Evolutionary conservation across 2,888 invertebrate genomes (phyloP), one percentile per base, ranked within the genome.

Genomic region (Dynastes tityus): DNA sequence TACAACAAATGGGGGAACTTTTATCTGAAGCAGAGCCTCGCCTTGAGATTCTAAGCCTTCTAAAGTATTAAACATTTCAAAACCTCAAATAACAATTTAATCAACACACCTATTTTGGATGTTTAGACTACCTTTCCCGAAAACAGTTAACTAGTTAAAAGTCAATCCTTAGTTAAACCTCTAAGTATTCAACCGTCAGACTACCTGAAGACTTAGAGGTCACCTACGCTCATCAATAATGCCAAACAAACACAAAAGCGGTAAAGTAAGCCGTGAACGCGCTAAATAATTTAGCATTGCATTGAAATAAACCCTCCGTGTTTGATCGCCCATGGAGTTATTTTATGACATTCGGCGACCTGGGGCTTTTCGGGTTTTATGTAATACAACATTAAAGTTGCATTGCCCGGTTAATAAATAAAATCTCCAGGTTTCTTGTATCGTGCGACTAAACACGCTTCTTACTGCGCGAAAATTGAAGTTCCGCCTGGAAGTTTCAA

Each of bases 291-390:
- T 68, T 63, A 71, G 1, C 63, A 0, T 51, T 61, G 70, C 77
- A 63, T 63, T 37, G 77, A 27, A 71, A 70, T 71, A 68, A 71
- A 71, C 49, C 70, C 13, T 40, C 27, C 67, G 70, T 64, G 63
- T 71, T 71, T 71, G 68, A 71, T 71, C 71, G 63, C 32, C 45
- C 29, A 16, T 49, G n/a, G 51, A 77, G 61, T 76, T 76, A 67
- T 58, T 77, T 73, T 73, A 73, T 29, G 55, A 40, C 37, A 73
- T 58, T 22, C 22, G 22, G 11, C 73, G 51, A 32, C 58, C 37
- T 13, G 9, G 13, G 58, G 58, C n/a, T 55, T 58, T 58, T 73
- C 61, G n/a, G 58, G 58, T 73, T 67, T 27, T 61, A 58, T 9
- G 37, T 73, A 55, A 73, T 58, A 22, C 29, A 58, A 40, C 58